Base-by-base conservation (phyloP, 2,113 vertebrate genomes). In the Octodon degus region DNA sequence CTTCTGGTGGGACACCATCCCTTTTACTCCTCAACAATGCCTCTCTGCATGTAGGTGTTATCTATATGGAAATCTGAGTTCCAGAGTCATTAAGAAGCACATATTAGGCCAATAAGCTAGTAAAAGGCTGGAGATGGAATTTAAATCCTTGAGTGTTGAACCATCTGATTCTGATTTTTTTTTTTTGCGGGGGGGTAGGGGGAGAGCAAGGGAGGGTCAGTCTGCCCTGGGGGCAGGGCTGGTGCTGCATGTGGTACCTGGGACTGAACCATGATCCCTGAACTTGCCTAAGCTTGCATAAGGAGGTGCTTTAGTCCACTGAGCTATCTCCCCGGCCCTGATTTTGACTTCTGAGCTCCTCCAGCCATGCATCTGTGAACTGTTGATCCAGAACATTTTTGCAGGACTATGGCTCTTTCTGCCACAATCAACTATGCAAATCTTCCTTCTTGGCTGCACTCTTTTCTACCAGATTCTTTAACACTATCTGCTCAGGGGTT, bases 381-480 rank as follows among this genome's bases (percentile, higher is more conserved):
- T 40, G 24, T 62, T 19, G 24, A 50, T 11, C 19, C 4, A 32
- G n/a, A 4, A 74, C 25, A 16, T 58, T 65, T 86, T 53, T 81
- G 5, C 27, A 30, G 34, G 13, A 55, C 19, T 16, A 47, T 7
- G 32, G 27, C 7, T 50, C 27, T 74, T 47, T 17, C 55, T 65
- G 24, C 62, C 1, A 0, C 19, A 43, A 1, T 0, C 43, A 24
- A 55, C 20, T 17, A 0, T 5, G 5, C 13, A 58, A 32, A 40
- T 47, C 84, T 83, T 89, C 83, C 43, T 76, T 79, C 68, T 72
- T 32, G 34, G 34, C 20, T 58, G 24, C 32, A 16, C 5, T 92
- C 3, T 47, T 32, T 50, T 68, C 58, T 62, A 37, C 37, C 9
- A 82, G 92, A 34, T 24, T 58, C 32, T 70, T 43, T 82, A 32